These are phyloP conservation scores for Natator depressus DNA, from an alignment of 2,113 vertebrate species.

Conservation along the genomic window DNA sequence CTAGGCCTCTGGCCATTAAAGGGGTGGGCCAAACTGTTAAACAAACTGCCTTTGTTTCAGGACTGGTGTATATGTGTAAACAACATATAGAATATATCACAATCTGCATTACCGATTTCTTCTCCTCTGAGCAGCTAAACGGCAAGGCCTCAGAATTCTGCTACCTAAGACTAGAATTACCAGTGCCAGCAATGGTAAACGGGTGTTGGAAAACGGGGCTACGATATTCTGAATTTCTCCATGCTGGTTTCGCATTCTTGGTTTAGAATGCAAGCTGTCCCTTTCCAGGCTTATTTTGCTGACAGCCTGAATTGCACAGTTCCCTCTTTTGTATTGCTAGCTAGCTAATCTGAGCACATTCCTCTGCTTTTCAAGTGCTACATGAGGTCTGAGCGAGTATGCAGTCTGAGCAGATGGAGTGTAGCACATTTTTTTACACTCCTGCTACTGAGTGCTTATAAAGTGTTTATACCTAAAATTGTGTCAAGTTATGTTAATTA, in stretches of 20 bases:
- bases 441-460: neutral
- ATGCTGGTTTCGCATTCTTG: neutral
- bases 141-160: neutral
- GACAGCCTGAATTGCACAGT: neutral
- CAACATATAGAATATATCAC: neutral
- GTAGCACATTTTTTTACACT: neutral
- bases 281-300: neutral
- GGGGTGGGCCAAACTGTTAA: neutral
- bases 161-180: neutral
- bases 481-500: conserved; percentile 2
- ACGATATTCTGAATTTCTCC: neutral
- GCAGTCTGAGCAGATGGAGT: fast-evolving
- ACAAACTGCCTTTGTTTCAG: neutral
- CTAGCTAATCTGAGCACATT: neutral
- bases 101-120: neutral
- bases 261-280: neutral
- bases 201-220: neutral
- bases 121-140: neutral
- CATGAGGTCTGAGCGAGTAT: neutral
- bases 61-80: neutral
- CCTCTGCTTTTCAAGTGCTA: neutral
- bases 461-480: neutral
- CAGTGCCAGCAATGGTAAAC: neutral
- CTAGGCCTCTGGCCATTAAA: neutral
- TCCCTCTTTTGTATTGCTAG: neutral